A percentile compares a stretch with the other conserved stretches of the same genome.
phyloP scores from a whole-genome alignment of 2,888 invertebrate species.

The Tridacna crocea region DNA sequence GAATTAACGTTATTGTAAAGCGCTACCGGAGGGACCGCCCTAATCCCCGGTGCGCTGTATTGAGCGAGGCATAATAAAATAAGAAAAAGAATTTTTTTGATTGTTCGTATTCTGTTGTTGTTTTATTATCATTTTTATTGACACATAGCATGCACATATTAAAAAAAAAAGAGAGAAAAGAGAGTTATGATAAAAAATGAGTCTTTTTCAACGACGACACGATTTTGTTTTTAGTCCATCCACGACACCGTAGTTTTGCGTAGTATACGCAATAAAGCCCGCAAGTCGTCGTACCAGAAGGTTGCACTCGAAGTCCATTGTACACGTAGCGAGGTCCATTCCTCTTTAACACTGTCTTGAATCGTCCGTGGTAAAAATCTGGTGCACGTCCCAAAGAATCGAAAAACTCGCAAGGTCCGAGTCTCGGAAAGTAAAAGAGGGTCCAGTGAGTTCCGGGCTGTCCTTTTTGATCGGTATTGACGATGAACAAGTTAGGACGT shows the following conservation, averaged over 20 bases:
- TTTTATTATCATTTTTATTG: background rate
- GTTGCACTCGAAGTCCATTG: conserved; percentile 5
- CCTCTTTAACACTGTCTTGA: conserved; percentile 12
- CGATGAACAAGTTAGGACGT: conserved; percentile 25
- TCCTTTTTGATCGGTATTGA: conserved; percentile 15
- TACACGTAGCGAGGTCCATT: conserved; percentile 21
- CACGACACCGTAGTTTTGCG: background rate
- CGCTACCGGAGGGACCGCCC: background rate
- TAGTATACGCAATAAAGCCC: conserved; percentile 18
- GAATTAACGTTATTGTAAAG: background rate
- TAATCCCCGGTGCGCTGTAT: background rate
- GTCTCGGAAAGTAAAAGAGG: conserved; percentile 18
- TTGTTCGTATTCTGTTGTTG: background rate
- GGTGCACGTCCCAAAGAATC: conserved; percentile 15
- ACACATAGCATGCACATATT: background rate
- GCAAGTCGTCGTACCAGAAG: background rate
- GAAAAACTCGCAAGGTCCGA: conserved; percentile 23
- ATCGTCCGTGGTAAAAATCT: conserved; percentile 12
- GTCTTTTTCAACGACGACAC: background rate
- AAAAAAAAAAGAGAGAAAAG: too few relatives aligned
- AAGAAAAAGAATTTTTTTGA: background rate
- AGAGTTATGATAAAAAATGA: background rate
- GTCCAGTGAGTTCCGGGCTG: conserved; percentile 20
- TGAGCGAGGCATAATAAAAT: background rate
- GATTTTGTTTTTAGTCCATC: background rate